Base-by-base conservation (phyloP, 2,888 invertebrate genomes). In the Hofmannophila pseudospretella region DNA sequence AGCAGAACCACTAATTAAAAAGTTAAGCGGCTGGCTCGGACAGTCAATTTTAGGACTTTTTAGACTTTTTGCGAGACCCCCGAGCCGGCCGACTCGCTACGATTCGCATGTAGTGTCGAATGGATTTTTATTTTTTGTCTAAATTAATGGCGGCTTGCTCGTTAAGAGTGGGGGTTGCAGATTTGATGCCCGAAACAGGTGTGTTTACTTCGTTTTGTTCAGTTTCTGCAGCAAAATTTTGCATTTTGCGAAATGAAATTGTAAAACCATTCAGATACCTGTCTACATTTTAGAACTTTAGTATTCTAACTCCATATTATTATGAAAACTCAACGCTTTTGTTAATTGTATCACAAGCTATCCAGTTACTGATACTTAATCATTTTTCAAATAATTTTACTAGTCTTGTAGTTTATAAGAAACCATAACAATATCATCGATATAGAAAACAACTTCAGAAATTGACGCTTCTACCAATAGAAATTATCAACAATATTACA, bases 41-140 rank as follows among this genome's bases (percentile, higher is more conserved):
- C 49, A 47, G 45, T 39, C 48, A 43, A 54, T 58, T 58, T 49
- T 39, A 45, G 45, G 42, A 46, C 48, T 49, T 52, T 54, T 54
- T 49, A 38, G 42, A n/a, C 23, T 38, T 33, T 33, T 38, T 38
- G 29, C 7, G 9, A 12, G 16, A 30, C 14, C 29, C 5, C 13
- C 27, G 27, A 16, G 16, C 16, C 8, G 10, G 23, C 23, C 23
- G 10, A 8, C 32, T 10, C 32, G 23, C 16, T n/a, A 5, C 8
- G 7, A 14, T 11, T 27, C 27, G n/a, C 26, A 4, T 23, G 26
- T 26, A 34, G 30, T 34, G 34, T 23, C 19, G 32, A 35, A 35
- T 16, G 27, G 12, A 11, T 39, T 35, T 35, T 39, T 32, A 12
- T 33, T 28, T 33, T 26, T 8, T 25, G 31, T 19, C 26, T 13